Conservation (phyloP, 2,113 vertebrate species). For the Hystrix brachyura region DNA sequence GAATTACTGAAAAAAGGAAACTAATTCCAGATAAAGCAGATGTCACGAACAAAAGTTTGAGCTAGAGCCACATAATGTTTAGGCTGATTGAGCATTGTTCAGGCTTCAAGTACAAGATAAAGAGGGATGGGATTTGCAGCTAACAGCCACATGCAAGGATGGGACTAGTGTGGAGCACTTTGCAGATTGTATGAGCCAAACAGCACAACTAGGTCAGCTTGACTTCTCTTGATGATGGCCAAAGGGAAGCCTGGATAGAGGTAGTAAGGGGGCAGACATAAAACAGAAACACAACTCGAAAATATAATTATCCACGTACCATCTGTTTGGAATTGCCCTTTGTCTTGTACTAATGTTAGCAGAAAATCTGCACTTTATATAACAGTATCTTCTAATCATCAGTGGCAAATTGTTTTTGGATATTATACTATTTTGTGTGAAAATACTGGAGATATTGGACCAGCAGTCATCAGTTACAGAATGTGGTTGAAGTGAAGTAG, state of each 20-base stretch:
- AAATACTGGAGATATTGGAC: not conserved
- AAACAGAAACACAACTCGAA: not conserved
- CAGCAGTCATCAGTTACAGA: not conserved
- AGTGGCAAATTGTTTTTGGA: slow-evolving; percentile 39
- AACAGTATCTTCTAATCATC: not conserved
- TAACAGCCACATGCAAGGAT: not conserved
- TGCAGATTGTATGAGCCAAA: not conserved
- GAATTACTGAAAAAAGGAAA: not conserved
- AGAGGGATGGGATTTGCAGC: not conserved
- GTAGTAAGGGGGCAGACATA: not conserved
- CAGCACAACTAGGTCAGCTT: not conserved
- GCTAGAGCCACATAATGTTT: not conserved
- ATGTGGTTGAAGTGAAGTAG: not conserved
- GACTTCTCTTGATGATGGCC: not conserved
- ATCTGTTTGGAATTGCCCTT: slow-evolving; percentile 38
- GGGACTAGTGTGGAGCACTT: not conserved
- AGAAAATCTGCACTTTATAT: slow-evolving; percentile 35
- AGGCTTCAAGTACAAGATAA: slow-evolving; percentile 5
- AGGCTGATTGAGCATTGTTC: not conserved
- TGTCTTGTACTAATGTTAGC: not conserved
- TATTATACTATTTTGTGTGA: slow-evolving; percentile 15
- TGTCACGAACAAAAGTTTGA: slow-evolving; percentile 10
- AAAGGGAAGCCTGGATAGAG: not conserved
- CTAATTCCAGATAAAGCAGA: slow-evolving; percentile 47
- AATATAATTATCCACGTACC: not conserved